Evolutionary conservation across 2,888 invertebrate species (phyloP), one percentile per base, ranked within the genome.

Genomic region (Nasonia oneida): DNA sequence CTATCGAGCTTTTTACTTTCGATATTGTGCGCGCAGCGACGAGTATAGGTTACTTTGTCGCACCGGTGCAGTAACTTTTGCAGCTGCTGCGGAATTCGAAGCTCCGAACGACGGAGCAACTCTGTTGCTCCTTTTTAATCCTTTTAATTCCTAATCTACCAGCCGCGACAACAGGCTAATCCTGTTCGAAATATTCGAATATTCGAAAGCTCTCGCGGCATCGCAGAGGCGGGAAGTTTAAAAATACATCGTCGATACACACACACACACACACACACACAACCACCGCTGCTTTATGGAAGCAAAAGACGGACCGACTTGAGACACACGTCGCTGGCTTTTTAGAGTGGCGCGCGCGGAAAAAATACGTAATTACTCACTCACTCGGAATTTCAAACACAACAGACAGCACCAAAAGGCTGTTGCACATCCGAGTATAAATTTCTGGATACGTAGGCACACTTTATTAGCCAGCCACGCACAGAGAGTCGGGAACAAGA

Each of bases 261-360:
- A 53, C 37, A 5, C n/a, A 5, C n/a, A 70, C 33, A 70, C 39
- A 57, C 57, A 57, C 57, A 67, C 64, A 67, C 29, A 39, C 23
- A 39, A 12, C 18, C 39, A 2, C 4, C 10, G 18, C 53, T 3
- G 64, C 67, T 67, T 78, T 78, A 70, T 79, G 23, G 23, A 23
- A 67, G 67, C 15, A 79, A 67, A 67, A 33, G 78, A 67, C 15
- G 29, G n/a, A 67, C 33, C 18, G 4, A 53, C 37, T 67, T 29
- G 80, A 71, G 80, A 71, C 88, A 89, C 91, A 90, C 90, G 89
- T 89, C 91, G 91, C 83, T 92, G 91, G 86, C 88, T 92, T 92
- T 92, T 91, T 91, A 91, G 92, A 91, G 88, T 92, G 88, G 81
- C 88, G 87, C 87, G 42, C 14, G 89, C 42, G 89, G 89, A 1